Conservation (phyloP, 2,797 vertebrate species). For the Amphiprion clarkii region DNA sequence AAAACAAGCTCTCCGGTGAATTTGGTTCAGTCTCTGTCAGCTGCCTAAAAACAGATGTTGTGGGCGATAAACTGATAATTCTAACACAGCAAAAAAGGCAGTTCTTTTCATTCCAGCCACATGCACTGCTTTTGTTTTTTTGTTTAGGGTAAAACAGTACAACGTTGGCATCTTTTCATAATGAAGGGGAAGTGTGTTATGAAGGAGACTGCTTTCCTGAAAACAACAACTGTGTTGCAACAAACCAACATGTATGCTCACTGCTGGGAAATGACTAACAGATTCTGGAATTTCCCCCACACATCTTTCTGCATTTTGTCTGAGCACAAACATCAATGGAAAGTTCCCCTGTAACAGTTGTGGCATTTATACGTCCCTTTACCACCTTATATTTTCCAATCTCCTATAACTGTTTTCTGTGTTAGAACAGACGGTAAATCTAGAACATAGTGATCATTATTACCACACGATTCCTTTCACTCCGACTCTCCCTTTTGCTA, state of each 20-base stretch:
- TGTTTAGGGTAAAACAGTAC: neutral
- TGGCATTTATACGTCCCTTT: neutral
- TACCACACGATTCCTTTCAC: too few species aligned
- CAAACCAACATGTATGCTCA: neutral
- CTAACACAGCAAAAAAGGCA: neutral
- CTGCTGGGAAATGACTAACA: slow-evolving; percentile 50
- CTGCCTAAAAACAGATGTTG: slow-evolving; percentile 12
- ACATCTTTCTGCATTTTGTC: slow-evolving; percentile 1
- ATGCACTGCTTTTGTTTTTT: neutral
- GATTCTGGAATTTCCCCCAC: slow-evolving; percentile 58
- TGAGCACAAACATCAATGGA: neutral
- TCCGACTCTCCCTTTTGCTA: too few species aligned
- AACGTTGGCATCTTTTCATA: neutral
- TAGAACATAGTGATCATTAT: too few species aligned
- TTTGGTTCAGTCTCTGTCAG: neutral
- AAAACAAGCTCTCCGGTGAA: neutral
- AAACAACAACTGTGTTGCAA: slow-evolving; percentile 40
- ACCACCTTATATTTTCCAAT: neutral
- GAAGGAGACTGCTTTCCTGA: neutral
- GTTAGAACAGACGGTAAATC: neutral
- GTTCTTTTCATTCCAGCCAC: neutral
- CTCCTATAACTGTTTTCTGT: neutral
- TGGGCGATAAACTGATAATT: neutral
- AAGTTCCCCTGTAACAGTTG: slow-evolving; percentile 2
- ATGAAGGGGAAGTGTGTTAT: neutral